Evolutionary conservation across 2,888 invertebrate species (phyloP), one percentile per base, ranked within the genome.

Genomic region (Eristalis pertinax): DNA sequence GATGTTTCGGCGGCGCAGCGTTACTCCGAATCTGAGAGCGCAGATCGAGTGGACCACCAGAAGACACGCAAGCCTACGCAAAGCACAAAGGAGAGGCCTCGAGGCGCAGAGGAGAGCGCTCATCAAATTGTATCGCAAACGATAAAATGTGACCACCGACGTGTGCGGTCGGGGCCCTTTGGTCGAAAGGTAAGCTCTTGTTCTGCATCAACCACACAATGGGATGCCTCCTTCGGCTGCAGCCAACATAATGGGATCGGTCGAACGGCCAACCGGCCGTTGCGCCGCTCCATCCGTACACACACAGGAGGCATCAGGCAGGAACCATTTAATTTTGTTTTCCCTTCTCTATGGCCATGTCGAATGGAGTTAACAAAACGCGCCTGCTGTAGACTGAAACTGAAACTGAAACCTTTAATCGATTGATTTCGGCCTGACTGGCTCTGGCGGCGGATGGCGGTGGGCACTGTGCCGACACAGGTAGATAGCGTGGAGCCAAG

Each of bases 101-200:
- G 19, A 38, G 38, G 69, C 64, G 70, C 22, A 50, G 43, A 13
- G 43, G 4, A 43, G 19, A 43, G 19, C 50, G 75, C 87, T 84
- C 84, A 73, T 84, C 87, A 87, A 84, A 87, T 87, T 73, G 87
- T 84, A 87, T 84, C 83, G 83, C 84, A 76, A 86, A 87, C 79
- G 84, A 87, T 87, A 84, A 87, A 87, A 84, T 87, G 87, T 87
- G 79, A 87, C 87, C 84, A 84, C 76, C 87, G 50, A 87, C 84
- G 87, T 87, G 87, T 87, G 87, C 87, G 87, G 87, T 87, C 87
- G 87, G 87, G 38, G 64, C 84, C 87, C 87, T 87, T 87, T 84
- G 87, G 58, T 41, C 50, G 50, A 7, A 73, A 76, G 83, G 72
- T 69, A 76, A 84, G 73, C 79, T 76, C 84, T 87, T 79, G 75